Base-by-base conservation (phyloP, 2,888 invertebrate species). In the Pantelozetes paolii region DNA sequence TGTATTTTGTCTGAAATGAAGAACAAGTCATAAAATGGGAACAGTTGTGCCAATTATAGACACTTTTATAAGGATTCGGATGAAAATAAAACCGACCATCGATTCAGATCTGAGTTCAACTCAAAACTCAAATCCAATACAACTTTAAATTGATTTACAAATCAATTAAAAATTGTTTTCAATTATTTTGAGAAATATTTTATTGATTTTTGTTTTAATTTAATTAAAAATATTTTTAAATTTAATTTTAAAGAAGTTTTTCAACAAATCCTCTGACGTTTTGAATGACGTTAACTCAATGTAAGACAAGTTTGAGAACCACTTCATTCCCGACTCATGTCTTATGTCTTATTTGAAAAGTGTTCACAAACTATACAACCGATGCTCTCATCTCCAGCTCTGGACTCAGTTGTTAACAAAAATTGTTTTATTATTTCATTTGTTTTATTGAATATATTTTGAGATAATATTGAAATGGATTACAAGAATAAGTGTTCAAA, bases 81-180 rank as follows among this genome's bases (percentile, higher is more conserved):
- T 62, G 62, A 62, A 62, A 62, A 62, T 62, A 62, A 62, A 62
- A 62, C 62, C 20, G 62, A 62, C 32, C 62, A 62, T 36, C 30
- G 18, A 30, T 59, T 59, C 2, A 30, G 15, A 15, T 59, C 59
- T 9, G 28, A 62, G 62, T 62, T 62, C 28, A 11, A 45, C 15
- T 36, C 9, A 45, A 45, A 45, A 45, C 45, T 45, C 45, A 15
- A 45, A 45, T 45, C 45, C 45, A 45, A 45, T 45, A 45, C 18
- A 45, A 45, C 8, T 45, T 36, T 36, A 36, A 8, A n/a, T n/a
- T n/a, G n/a, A n/a, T n/a, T n/a, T n/a, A n/a, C n/a, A n/a, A n/a
- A n/a, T n/a, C n/a, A n/a, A n/a, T n/a, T n/a, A n/a, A n/a, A n/a
- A n/a, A n/a, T n/a, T 36, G 36, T 36, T 8, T 36, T 36, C 36